phyloP scores from a whole-genome alignment of 2,888 invertebrate genomes.

The Drosophila tanythrix region DNA sequence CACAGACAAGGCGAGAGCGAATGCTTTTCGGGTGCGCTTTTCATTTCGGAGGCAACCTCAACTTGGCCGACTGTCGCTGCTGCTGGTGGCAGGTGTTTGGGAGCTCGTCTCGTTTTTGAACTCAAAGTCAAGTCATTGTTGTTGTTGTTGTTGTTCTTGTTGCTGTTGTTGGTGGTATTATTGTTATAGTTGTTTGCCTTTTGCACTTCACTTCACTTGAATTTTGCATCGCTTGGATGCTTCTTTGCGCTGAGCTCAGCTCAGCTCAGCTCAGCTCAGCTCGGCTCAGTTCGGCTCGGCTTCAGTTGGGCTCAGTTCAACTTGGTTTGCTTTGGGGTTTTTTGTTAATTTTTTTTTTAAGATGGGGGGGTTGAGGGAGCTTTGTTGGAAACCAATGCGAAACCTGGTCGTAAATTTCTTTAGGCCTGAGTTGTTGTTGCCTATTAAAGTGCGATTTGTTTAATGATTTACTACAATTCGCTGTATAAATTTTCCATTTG shows the following conservation, averaged over 20 bases:
- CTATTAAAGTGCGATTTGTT: slow-evolving; percentile 84
- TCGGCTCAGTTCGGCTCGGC: slow-evolving; percentile 25
- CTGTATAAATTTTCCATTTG: slow-evolving; percentile 81
- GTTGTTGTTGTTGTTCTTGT: slow-evolving; percentile 53
- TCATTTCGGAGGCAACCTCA: slow-evolving; percentile 30
- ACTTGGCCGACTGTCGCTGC: slow-evolving; percentile 8
- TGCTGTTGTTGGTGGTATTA: slow-evolving; percentile 41
- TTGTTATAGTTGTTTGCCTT: slow-evolving; percentile 76
- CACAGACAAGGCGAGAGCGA: slow-evolving; percentile 42
- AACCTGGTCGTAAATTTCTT: slow-evolving; percentile 66
- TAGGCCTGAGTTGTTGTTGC: slow-evolving; percentile 63
- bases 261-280: slow-evolving; percentile 22
- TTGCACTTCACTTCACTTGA: slow-evolving; percentile 82
- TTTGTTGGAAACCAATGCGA: slow-evolving; percentile 16
- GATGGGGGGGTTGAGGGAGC: neutral
- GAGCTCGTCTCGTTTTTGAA: slow-evolving; percentile 59
- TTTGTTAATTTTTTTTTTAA: slow-evolving; percentile 24
- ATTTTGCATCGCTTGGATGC: slow-evolving; percentile 80
- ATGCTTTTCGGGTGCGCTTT: slow-evolving; percentile 65
- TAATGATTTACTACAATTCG: slow-evolving; percentile 80
- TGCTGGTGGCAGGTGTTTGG: slow-evolving; percentile 56
- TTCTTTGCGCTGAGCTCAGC: slow-evolving; percentile 37
- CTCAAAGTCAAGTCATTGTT: slow-evolving; percentile 72
- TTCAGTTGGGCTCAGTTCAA: slow-evolving; percentile 52
- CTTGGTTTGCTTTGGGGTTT: slow-evolving; percentile 49